Evolutionary conservation across 2,888 invertebrate species (phyloP), one percentile per base, ranked within the genome.

Genomic region (Callinectes sapidus): DNA sequence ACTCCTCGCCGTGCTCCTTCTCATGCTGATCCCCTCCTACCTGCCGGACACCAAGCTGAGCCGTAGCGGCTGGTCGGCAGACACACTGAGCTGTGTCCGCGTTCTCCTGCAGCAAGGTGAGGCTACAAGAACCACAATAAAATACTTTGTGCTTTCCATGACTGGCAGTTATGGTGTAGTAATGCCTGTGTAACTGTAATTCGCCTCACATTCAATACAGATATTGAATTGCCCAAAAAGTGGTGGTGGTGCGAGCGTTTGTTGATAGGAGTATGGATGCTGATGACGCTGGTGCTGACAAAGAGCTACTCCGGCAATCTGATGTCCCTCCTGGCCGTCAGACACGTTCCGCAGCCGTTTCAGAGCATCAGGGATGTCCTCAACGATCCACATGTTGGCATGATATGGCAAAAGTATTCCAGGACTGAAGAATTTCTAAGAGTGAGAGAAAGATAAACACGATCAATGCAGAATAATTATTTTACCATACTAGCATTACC

Each of bases 301-400:
- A 89, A 54, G 85, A 89, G 92, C 92, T 92, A 89, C 92, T 42
- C 89, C 18, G 66, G 89, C 86, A 89, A 77, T 55, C 92, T 92
- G 2, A 89, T 92, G 85, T 81, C 92, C 66, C 81, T 92, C 32
- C 89, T 92, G 89, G 92, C 92, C 6, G 92, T 92, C n/a, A 88
- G 81, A 39, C 23, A 89, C 86, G 85, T 92, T 39, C 92, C 92
- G 18, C 28, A 89, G 39, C 89, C 55, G 0, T 89, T 85, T 42
- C n/a, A 81, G 61, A 54, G 32, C 61, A 81, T 85, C 32, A 48
- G 55, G 61, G 89, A 92, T 39, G 89, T 92, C 28, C 85, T 89
- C 39, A 35, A 89, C 48, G 81, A 92, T 39, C 85, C 85, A 0
- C 18, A 54, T 13, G 54, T 92, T 5, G 39, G 10, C 55, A 88